Percentiles rank a stretch among this genome's conserved stretches.
Evolutionary conservation across 2,113 vertebrate genomes (phyloP).

Genomic region (Vireo altiloquus): DNA sequence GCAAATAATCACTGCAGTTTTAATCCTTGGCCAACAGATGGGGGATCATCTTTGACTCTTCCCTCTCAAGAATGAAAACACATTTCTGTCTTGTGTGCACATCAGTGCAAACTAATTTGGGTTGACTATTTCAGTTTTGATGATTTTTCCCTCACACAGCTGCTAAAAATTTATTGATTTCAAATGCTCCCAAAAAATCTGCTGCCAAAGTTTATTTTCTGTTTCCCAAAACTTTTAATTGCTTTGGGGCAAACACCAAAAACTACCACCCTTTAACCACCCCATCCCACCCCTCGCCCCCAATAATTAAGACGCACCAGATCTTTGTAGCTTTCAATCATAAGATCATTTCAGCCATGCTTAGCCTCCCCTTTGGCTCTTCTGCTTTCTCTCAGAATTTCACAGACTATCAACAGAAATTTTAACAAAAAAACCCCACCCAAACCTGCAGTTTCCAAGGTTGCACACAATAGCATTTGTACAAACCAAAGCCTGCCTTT

Average conservation of each 20-base stretch:
- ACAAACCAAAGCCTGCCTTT: background rate
- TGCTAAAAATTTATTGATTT: background rate
- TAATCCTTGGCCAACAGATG: background rate
- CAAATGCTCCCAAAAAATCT: background rate
- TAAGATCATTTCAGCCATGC: background rate
- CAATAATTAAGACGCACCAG: background rate
- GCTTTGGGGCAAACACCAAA: background rate
- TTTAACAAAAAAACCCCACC: background rate
- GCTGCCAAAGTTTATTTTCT: background rate
- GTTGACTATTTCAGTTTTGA: background rate
- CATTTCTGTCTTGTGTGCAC: background rate
- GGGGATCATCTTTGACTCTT: background rate
- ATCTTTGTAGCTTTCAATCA: background rate
- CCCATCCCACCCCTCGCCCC: rapidly evolving
- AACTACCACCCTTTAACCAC: background rate
- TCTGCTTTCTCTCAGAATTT: background rate
- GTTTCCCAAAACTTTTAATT: background rate
- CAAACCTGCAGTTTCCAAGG: background rate
- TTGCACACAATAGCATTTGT: background rate
- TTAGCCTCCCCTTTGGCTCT: background rate
- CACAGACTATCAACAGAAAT: background rate
- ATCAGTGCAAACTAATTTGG: background rate
- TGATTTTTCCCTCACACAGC: background rate
- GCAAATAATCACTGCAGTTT: background rate
- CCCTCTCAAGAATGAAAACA: background rate